These are phyloP conservation scores for Eugnorisma glareosa DNA, from an alignment of 2,888 invertebrate species.

Conservation along the genomic window DNA sequence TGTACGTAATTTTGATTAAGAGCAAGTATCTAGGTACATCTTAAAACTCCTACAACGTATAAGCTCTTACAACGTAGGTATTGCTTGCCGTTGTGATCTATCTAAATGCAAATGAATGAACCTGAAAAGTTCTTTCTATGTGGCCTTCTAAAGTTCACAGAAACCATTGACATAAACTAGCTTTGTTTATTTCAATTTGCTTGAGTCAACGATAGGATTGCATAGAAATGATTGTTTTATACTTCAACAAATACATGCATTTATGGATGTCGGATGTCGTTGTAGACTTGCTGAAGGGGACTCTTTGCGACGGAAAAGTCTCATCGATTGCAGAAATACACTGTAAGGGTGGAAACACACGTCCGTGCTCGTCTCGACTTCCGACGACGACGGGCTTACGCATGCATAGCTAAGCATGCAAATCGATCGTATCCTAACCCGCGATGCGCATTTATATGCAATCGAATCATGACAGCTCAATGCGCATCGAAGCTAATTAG, in stretches of 20 bases:
- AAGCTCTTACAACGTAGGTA: neutral
- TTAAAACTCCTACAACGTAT: too few species aligned
- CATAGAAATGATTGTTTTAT: conserved; percentile 51
- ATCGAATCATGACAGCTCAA: conserved; percentile 55
- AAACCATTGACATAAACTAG: conserved; percentile 32
- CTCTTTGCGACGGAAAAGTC: conserved; percentile 45
- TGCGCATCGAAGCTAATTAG: conserved; percentile 50
- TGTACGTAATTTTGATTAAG: conserved; percentile 16
- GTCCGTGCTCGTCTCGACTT: conserved; percentile 33
- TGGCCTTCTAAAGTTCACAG: conserved; percentile 6
- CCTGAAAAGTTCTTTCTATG: conserved; percentile 1
- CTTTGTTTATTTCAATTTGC: conserved; percentile 44
- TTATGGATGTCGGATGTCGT: conserved; percentile 58
- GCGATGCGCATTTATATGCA: conserved; percentile 39
- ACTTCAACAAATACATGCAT: conserved; percentile 46
- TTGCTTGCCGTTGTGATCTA: conserved; percentile 5
- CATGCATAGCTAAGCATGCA: conserved; percentile 47
- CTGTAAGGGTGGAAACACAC: conserved; percentile 42
- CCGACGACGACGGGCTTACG: conserved; percentile 45
- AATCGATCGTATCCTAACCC: conserved; percentile 32
- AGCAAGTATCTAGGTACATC: neutral
- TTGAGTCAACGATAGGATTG: conserved; percentile 30
- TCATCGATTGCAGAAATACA: conserved; percentile 51
- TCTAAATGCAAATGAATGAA: conserved; percentile 11
- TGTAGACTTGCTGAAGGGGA: conserved; percentile 51